phyloP scores from a whole-genome alignment of 1,140 invertebrate species.

The Drosophila watanabei region DNA sequence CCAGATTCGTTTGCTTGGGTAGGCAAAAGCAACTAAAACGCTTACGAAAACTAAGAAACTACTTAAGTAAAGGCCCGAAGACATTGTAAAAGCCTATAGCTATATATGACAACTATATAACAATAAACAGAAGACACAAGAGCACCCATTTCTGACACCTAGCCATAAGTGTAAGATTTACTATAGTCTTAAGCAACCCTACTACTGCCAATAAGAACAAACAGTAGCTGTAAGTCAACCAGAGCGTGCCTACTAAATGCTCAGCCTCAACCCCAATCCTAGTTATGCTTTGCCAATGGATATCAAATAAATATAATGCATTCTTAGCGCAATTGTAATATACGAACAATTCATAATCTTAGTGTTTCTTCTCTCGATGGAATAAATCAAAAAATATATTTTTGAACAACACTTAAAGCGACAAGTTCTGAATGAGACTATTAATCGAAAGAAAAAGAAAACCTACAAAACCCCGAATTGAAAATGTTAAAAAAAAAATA shows the following conservation, averaged over 20 bases:
- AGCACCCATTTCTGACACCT: conserved; percentile 78
- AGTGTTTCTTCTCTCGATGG: conserved; percentile 54
- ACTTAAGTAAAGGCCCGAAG: conserved; percentile 33
- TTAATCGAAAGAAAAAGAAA: conserved; percentile 63
- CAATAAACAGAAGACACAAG: conserved; percentile 74
- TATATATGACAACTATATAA: conserved; percentile 38
- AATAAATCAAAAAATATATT: conserved; percentile 83
- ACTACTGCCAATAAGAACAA: conserved; percentile 85
- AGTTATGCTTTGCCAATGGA: conserved; percentile 61
- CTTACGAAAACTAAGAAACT: conserved; percentile 43
- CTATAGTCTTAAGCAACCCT: conserved; percentile 46
- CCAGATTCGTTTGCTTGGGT: conserved; percentile 78
- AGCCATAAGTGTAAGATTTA: conserved; percentile 20
- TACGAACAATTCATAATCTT: conserved; percentile 52
- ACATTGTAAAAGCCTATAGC: conserved; percentile 41
- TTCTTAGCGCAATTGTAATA: conserved; percentile 69
- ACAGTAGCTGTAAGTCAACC: conserved; percentile 79
- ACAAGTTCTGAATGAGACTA: conserved; percentile 85
- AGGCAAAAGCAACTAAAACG: conserved; percentile 64
- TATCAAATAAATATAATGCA: conserved; percentile 38
- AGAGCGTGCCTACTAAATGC: conserved; percentile 60
- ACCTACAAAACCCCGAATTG: conserved; percentile 23
- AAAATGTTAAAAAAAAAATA: conserved; percentile 27
- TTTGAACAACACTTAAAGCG: conserved; percentile 82
- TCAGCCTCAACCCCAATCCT: conserved; percentile 34